Base-by-base conservation (phyloP, 2,797 vertebrate genomes). In the Amblyraja radiata region DNA sequence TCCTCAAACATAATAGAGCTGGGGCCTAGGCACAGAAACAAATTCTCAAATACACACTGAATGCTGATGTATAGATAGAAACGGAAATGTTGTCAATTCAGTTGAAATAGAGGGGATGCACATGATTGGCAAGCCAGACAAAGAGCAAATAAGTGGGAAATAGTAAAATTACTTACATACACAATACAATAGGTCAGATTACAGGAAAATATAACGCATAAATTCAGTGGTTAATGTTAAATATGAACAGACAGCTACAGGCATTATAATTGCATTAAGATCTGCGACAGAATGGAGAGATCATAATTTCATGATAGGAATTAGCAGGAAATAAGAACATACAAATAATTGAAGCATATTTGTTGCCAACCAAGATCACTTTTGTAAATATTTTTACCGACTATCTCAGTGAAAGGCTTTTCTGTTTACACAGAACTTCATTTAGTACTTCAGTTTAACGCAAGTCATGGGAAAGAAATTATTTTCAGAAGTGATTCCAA, bases 401-500 rank as follows among this genome's bases (percentile, higher is more conserved):
- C n/a, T 11, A 14, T 39, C 80, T 83, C 81, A 83, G 2, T 25
- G 81, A 21, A 84, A 84, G 61, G 58, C 54, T 6, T 61, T 84
- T 84, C 71, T 74, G 71, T 74, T 61, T 13, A 61, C 54, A 88
- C n/a, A 21, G 84, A 18, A 68, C 39, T 88, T 68, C 84, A 21
- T 65, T 88, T 32, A 88, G 7, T 88, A 68, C 63, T 88, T 68
- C n/a, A 88, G 63, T 16, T 88, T 88, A 88, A 88, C n/a, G 84
- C 61, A 88, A 68, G n/a, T 36, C 65, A 54, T 88, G 84, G n/a
- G 54, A 13, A 88, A 88, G 28, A 88, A 68, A 88, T 68, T 88
- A 68, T 88, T 68, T 88, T 58, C 46, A 88, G 16, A 61, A 46
- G 14, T 88, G 36, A 63, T 16, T 68, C 63, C 83, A 88, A 68